Conservation (phyloP, 2,888 invertebrate species). For the Perizoma affinitatum region DNA sequence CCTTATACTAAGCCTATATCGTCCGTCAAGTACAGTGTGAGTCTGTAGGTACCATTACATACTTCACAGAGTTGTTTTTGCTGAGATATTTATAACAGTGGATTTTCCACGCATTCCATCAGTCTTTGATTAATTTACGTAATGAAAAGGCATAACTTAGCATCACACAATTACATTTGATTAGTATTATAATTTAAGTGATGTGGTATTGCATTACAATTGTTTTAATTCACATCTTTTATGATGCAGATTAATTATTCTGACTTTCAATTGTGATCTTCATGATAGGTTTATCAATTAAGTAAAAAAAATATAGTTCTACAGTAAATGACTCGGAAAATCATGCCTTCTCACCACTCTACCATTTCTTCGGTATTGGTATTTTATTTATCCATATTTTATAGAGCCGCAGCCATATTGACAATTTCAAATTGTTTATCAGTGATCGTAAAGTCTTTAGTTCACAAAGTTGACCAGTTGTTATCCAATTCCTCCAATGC, state of each 20-base stretch:
- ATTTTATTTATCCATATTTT: too few relatives aligned
- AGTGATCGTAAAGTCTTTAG: too few relatives aligned
- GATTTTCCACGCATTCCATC: slow-evolving; percentile 31
- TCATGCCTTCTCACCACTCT: too few relatives aligned
- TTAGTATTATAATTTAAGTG: slow-evolving; percentile 4
- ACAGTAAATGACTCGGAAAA: too few relatives aligned
- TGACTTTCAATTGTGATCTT: background rate
- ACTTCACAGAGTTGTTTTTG: slow-evolving; percentile 11
- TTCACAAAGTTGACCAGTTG: too few relatives aligned
- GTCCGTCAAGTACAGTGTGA: background rate
- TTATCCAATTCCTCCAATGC: too few relatives aligned
- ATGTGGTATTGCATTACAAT: background rate
- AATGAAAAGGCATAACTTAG: slow-evolving; percentile 26
- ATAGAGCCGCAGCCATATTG: too few relatives aligned
- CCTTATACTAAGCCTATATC: background rate
- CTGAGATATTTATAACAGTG: slow-evolving; percentile 18
- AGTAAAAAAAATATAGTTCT: too few relatives aligned
- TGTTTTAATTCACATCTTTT: background rate
- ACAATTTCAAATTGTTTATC: too few relatives aligned
- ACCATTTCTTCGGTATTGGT: too few relatives aligned
- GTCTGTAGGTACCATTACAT: slow-evolving; percentile 3
- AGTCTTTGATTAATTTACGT: slow-evolving; percentile 19
- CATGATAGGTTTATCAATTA: too few relatives aligned
- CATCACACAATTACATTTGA: slow-evolving; percentile 15
- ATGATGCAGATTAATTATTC: background rate